Base-by-base conservation (phyloP, 2,888 invertebrate species). In the Drosophila buzzatii region DNA sequence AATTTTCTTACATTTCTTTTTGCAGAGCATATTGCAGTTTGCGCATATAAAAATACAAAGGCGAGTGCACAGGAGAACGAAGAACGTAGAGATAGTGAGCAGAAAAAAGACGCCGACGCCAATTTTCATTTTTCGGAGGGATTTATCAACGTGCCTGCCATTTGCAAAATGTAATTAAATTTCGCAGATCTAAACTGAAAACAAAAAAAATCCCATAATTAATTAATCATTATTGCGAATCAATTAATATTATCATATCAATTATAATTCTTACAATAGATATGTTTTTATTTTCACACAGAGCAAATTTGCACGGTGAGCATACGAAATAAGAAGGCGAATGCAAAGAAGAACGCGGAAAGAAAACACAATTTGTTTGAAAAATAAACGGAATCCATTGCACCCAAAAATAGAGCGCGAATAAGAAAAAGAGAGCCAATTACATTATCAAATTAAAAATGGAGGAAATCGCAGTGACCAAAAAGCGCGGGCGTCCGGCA, bases 401-500 rank as follows among this genome's bases (percentile, higher is more conserved):
- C 52, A 39, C 12, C 12, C n/a, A 16, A 47, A 60, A 12, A 35
- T 2, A 60, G 37, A 35, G 52, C 45, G 62, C 57, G 39, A 44
- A 42, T 20, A 27, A 45, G 6, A 14, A 23, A 7, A 7, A 23
- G 37, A 9, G 14, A 7, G 0, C 10, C 37, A 62, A 66, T 3
- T 16, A 8, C 20, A 20, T 44, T 3, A 14, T 39, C 12, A 51
- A 12, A 42, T n/a, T 37, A 16, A 39, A 23, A 42, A 84, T 84
- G 84, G 84, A 84, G 44, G 83, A 83, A 14, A 39, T 66, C 4
- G 67, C 42, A 23, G 63, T 60, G 3, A 68, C 59, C 0, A 85
- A 83, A 59, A 85, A 85, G 20, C 89, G 84, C 33, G 84, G 84
- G 35, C 76, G 84, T 0, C 84, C 84, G 3, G 1, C 86, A 61